Evolutionary conservation across 2,888 invertebrate genomes (phyloP).

Genomic region (Hemaris fuciformis): DNA sequence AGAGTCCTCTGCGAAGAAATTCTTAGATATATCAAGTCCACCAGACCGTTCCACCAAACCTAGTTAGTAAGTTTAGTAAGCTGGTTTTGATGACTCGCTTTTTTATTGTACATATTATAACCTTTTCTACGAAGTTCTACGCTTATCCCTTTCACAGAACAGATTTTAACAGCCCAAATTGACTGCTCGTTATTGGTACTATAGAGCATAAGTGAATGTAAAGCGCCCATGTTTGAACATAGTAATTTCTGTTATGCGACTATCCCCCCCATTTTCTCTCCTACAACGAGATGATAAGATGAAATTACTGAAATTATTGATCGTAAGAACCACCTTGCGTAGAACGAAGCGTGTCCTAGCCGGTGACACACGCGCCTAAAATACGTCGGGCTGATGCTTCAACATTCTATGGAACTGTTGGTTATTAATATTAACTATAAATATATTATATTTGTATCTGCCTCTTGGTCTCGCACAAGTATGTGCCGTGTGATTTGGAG

Average conservation of each 20-base stretch:
- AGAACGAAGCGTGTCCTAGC: slow-evolving; percentile 31
- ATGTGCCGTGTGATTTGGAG: no score
- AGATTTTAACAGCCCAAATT: neutral
- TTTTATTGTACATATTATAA: no score
- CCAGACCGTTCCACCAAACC: no score
- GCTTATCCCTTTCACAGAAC: neutral
- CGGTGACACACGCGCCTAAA: slow-evolving; percentile 25
- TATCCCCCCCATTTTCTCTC: slow-evolving; percentile 48
- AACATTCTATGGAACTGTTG: no score
- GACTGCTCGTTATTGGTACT: neutral
- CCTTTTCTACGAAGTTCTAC: neutral
- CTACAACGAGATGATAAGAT: slow-evolving; percentile 55
- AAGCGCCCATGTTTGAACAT: slow-evolving; percentile 15
- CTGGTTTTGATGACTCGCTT: no score
- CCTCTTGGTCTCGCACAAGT: no score
- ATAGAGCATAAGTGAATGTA: slow-evolving; percentile 15
- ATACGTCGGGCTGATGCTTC: neutral
- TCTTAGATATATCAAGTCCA: no score
- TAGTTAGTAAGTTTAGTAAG: no score
- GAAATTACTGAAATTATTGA: slow-evolving; percentile 64
- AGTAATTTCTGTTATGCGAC: slow-evolving; percentile 47
- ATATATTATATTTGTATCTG: no score
- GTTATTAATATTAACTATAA: no score
- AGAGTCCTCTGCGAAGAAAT: no score
- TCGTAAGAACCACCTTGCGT: slow-evolving; percentile 52